phyloP scores from a whole-genome alignment of 2,888 invertebrate genomes.

The Allygus modestus region DNA sequence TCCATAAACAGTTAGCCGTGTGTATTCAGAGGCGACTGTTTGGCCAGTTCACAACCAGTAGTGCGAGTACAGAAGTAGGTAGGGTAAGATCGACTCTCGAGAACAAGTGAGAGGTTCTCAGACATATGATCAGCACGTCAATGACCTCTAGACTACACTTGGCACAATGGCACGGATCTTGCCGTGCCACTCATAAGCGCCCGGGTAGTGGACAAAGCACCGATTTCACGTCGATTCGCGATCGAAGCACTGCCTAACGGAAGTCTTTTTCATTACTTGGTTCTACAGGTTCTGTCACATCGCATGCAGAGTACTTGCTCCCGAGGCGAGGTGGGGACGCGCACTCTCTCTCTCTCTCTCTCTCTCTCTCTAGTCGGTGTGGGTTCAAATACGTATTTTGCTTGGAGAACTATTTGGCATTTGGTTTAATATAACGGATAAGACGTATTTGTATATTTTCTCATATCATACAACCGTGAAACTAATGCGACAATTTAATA shows the following conservation, averaged over 20 bases:
- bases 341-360: no score
- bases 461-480: no score
- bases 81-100: not conserved
- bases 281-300: not conserved
- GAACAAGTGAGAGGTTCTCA: constrained; percentile 25
- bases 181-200: not conserved
- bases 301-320: constrained; percentile 4
- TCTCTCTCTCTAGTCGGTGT: no score
- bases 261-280: constrained; percentile 16
- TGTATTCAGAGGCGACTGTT: not conserved
- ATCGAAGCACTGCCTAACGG: constrained; percentile 27
- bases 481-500: no score
- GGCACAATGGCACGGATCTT: constrained; percentile 36
- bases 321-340: not conserved
- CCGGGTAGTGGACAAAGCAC: not conserved
- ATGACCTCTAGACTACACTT: constrained; percentile 16
- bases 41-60: not conserved
- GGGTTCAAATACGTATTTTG: no score
- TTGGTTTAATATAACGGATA: no score
- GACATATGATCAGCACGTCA: constrained; percentile 31
- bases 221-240: constrained; percentile 45
- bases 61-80: not conserved
- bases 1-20: not conserved
- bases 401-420: no score
- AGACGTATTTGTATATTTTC: no score